Base-by-base conservation (phyloP, 2,113 vertebrate genomes). In the Ia io region DNA sequence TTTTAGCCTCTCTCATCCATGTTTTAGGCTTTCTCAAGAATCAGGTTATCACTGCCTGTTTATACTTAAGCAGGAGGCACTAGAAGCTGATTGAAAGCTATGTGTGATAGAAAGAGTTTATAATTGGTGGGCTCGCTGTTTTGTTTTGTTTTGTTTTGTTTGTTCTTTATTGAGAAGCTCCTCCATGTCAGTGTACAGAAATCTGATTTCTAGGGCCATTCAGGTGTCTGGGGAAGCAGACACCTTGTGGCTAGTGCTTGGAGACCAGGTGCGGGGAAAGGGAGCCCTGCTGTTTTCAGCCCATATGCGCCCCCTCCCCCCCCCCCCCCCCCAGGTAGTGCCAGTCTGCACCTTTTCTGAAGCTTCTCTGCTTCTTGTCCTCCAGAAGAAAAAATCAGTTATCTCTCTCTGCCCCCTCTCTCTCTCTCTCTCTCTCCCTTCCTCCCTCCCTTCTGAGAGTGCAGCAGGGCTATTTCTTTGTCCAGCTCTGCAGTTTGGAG, bases 371-470 rank as follows among this genome's bases (percentile, higher is more conserved):
- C 6, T 70, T 12, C 20, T 30, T 14, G 1, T 59, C 73, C 65
- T 79, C 53, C 65, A 73, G 12, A 18, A 35, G 53, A 49, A 40
- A 71, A 71, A 59, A 51, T 37, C 42, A 63, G 8, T 13, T 12
- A 28, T 44, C 17, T 10, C 25, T 30, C 4, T 16, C 16, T 7
- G 14, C 16, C 42, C 1, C 70, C 42, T 2, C 70, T 5, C 35
- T 2, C 42, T 20, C n/a, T 2, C 25, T 0, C 37, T 2, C 30
- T 12, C 17, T 6, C 6, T 1, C 11, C 1, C 40, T 2, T 7
- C 2, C 9, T 37, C n/a, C 3, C 47, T 11, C 20, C 10, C 40
- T 11, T 32, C 84, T 49, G 37, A 70, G 40, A 76, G 2, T 25
- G 10, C 32, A 47, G 32, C 30, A 84, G 20, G 9, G 22, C 3